phyloP scores from a whole-genome alignment of 1,140 invertebrate genomes.

The Episyrphus balteatus region DNA sequence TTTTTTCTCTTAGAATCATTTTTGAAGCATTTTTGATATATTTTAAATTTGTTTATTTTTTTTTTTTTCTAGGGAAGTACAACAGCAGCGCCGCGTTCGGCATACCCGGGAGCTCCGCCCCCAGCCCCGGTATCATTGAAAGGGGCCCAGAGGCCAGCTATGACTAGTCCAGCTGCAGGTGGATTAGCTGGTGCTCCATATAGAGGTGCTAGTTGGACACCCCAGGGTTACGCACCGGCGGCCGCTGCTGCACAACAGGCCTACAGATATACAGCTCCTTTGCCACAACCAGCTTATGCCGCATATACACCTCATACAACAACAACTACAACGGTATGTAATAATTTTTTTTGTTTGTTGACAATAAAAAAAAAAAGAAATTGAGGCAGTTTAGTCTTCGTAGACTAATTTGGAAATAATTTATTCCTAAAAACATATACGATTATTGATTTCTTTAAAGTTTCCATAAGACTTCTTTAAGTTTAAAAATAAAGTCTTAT shows the following conservation, averaged over 20 bases:
- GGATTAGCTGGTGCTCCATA: slow-evolving; percentile 33
- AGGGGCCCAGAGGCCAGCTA: slow-evolving; percentile 29
- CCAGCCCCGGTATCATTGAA: slow-evolving; percentile 32
- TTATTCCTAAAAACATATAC: no score
- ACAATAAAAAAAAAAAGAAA: no score
- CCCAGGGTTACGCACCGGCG: slow-evolving; percentile 32
- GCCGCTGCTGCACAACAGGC: slow-evolving; percentile 31
- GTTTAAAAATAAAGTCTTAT: no score
- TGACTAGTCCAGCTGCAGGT: slow-evolving; percentile 37
- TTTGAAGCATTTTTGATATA: no score
- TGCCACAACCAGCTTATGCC: slow-evolving; percentile 34
- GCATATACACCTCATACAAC: slow-evolving; percentile 35
- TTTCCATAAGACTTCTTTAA: no score
- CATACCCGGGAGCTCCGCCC: slow-evolving; percentile 29
- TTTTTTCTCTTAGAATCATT: no score
- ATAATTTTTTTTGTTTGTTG: neutral
- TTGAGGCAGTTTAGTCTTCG: no score
- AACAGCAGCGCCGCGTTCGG: slow-evolving; percentile 25
- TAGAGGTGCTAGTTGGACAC: slow-evolving; percentile 35
- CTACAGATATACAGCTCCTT: slow-evolving; percentile 34
- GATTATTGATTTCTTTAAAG: no score
- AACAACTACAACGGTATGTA: slow-evolving; percentile 35
- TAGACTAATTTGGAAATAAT: no score
- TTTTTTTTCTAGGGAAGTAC: slow-evolving; percentile 7
- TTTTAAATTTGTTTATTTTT: no score